A percentile compares a stretch with the other conserved stretches of the same genome.
Evolutionary conservation across 2,888 invertebrate genomes (phyloP).

Genomic region (Chrysolina haemoptera): DNA sequence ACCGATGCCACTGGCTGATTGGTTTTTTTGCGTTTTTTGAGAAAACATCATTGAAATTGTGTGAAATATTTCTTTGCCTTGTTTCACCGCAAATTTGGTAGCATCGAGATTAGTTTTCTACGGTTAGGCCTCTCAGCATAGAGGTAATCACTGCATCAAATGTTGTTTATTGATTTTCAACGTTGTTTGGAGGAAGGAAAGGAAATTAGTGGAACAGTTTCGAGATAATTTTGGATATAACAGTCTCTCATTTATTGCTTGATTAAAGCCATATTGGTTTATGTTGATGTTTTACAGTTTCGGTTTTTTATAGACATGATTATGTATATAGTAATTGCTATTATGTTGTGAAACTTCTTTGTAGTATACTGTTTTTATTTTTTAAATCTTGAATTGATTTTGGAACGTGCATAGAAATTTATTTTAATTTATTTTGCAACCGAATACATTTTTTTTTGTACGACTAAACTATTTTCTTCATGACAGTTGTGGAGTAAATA

Average conservation of each 20-base stretch:
- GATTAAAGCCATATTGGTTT: constrained; percentile 4
- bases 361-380: no score
- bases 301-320: background rate
- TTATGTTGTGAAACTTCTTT: no score
- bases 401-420: no score
- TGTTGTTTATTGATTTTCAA: constrained; percentile 15
- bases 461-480: no score
- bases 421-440: no score
- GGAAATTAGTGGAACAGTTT: background rate
- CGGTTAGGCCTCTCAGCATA: constrained; percentile 9
- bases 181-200: constrained; percentile 6
- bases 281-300: background rate
- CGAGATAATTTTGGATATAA: constrained; percentile 5
- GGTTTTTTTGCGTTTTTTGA: constrained; percentile 56
- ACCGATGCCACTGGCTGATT: constrained; percentile 61
- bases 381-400: no score
- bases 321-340: background rate
- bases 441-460: no score
- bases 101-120: constrained; percentile 35
- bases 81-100: constrained; percentile 45
- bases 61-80: constrained; percentile 62
- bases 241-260: constrained; percentile 3
- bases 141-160: constrained; percentile 11
- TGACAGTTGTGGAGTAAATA: no score
- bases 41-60: constrained; percentile 60